Conservation (phyloP, 2,113 vertebrate genomes). For the Synodontis membranacea region DNA sequence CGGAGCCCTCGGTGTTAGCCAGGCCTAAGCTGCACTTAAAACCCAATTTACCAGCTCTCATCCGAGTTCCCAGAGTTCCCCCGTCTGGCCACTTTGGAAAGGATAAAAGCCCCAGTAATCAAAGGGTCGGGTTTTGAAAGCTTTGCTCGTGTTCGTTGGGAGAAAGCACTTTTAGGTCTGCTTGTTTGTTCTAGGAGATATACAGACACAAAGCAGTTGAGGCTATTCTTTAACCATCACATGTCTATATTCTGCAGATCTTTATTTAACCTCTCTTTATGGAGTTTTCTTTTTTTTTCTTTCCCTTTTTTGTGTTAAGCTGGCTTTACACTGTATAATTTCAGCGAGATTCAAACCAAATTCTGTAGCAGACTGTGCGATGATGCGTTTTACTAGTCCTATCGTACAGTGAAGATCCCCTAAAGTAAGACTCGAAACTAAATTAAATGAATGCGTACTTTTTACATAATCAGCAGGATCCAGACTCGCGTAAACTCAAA, state of each 20-base stretch:
- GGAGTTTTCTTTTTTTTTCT: neutral
- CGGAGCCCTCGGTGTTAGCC: slow-evolving; percentile 25
- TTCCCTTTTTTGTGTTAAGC: neutral
- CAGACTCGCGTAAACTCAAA: neutral
- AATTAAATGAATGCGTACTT: neutral
- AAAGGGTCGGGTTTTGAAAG: slow-evolving; percentile 12
- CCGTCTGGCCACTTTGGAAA: slow-evolving; percentile 7
- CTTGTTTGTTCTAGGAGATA: slow-evolving; percentile 34
- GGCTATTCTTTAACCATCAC: neutral
- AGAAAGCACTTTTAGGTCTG: slow-evolving; percentile 42
- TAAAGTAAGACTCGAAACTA: neutral
- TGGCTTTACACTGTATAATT: neutral
- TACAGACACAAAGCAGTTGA: neutral
- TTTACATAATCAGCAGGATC: neutral
- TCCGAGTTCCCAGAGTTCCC: slow-evolving; percentile 37
- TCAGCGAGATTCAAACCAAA: neutral
- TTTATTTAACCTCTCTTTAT: neutral
- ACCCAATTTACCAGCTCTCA: slow-evolving; percentile 35
- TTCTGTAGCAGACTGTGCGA: neutral
- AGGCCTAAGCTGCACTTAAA: slow-evolving; percentile 23
- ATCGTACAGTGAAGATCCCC: neutral
- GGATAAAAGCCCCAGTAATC: slow-evolving; percentile 26
- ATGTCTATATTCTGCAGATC: neutral
- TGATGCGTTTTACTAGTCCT: neutral
- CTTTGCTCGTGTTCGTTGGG: slow-evolving; percentile 4